Base-by-base conservation (phyloP, 2,113 vertebrate genomes). In the Emydura subglobosa region DNA sequence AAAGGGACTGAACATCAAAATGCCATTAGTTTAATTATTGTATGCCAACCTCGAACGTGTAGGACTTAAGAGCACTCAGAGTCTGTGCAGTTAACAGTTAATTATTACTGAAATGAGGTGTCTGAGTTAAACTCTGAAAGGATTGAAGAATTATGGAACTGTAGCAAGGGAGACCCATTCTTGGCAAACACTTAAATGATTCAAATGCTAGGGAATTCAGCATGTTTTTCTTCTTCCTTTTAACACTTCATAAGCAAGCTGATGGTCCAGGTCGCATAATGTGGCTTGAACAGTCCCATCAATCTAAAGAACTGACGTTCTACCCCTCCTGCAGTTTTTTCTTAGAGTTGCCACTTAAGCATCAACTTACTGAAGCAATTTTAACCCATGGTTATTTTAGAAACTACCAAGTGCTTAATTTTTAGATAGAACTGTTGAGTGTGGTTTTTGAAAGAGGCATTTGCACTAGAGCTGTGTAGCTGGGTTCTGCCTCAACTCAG, bases 191-290 rank as follows among this genome's bases (percentile, higher is more conserved):
- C 68, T 78, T 12, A 39, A 0, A 55, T 96, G 95, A 97, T 87
- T 93, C 97, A 93, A 95, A 94, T 95, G 84, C 95, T 96, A 88
- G 95, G 95, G 96, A 97, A 97, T 97, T 97, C 84, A 74, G 90
- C 9, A 1, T 94, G 88, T 90, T 96, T 95, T 96, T 51, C 68
- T 85, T 85, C 76, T 93, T 83, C 94, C 95, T 97, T 68, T 55
- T 84, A 91, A 72, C 44, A 7, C 89, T 92, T 78, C 49, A 50
- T 50, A 85, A 92, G 57, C 79, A 86, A 51, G 53, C 49, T 2
- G 34, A 12, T 82, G 91, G 93, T 16, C 86, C 72, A 14, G 86
- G 74, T 94, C 0, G 13, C 21, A 0, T 27, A 78, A 79, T 80
- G 83, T 65, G 72, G 86, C 76, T 88, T 21, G 85, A 96, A 88